phyloP scores from a whole-genome alignment of 2,888 invertebrate species.

The Hermaeophaga mercurialis region DNA sequence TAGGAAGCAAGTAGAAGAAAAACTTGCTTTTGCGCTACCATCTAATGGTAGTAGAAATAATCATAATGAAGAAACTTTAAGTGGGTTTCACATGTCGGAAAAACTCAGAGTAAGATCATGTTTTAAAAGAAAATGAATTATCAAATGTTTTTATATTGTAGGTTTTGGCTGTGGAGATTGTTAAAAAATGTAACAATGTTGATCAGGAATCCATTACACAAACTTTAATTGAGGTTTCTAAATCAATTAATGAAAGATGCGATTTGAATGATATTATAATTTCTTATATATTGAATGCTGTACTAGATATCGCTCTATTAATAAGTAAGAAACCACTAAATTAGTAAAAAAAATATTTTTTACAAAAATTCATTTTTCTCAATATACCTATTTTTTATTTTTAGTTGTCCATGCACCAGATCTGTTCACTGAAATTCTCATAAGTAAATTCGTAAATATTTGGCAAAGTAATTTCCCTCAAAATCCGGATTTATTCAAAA shows the following conservation, averaged over 20 bases:
- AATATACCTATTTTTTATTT: constrained; percentile 23
- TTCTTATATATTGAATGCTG: constrained; percentile 41
- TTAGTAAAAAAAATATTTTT: background rate
- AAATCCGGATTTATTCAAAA: constrained; percentile 44
- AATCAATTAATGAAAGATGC: constrained; percentile 46
- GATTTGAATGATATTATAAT: constrained; percentile 51
- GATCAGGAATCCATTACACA: constrained; percentile 27
- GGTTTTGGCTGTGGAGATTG: constrained; percentile 34
- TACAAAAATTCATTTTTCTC: no score
- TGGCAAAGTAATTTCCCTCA: constrained; percentile 39
- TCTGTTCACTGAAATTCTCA: constrained; percentile 27
- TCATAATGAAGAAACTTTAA: constrained; percentile 45
- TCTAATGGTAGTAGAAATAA: constrained; percentile 40
- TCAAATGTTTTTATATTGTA: constrained; percentile 19
- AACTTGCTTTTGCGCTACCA: constrained; percentile 43
- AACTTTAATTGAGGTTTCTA: constrained; percentile 36
- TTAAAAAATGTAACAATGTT: constrained; percentile 32
- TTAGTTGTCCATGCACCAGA: constrained; percentile 41
- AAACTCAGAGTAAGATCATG: constrained; percentile 44
- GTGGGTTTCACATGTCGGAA: constrained; percentile 47
- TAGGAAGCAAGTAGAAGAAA: constrained; percentile 30
- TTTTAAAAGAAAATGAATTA: background rate
- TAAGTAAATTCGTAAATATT: constrained; percentile 34
- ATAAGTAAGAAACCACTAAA: constrained; percentile 43
- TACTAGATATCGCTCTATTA: constrained; percentile 47